Percentiles rank a stretch among this genome's conserved stretches.
These are phyloP conservation scores for Umimayanthus kanabou DNA, from an alignment of 92 coral and sea anemone species.

Conservation along the genomic window DNA sequence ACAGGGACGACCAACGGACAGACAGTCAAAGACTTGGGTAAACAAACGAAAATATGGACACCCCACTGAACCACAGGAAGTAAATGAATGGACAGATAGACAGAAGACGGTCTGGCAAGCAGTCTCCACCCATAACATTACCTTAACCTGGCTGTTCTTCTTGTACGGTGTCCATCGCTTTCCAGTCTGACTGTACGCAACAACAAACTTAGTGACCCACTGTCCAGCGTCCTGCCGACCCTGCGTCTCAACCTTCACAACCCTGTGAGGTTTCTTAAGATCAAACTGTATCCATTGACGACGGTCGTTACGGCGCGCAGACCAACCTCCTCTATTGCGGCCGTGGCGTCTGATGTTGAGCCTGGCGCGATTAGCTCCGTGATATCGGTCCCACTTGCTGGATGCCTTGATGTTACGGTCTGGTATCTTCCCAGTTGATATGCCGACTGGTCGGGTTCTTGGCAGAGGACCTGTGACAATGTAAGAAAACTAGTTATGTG, in stretches of 20 bases:
- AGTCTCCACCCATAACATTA: not conserved
- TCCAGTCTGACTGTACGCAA: slow-evolving; percentile 71
- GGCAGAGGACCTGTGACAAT: slow-evolving; percentile 50
- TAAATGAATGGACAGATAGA: not conserved
- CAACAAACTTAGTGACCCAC: slow-evolving; percentile 65
- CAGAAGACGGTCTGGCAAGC: not conserved
- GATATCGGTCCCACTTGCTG: slow-evolving; percentile 64
- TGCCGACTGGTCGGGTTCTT: slow-evolving; percentile 49
- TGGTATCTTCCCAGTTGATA: slow-evolving; percentile 66
- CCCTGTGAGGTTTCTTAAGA: slow-evolving; percentile 47
- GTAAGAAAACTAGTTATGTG: not conserved
- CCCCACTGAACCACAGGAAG: too few species aligned
- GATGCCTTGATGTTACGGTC: slow-evolving; percentile 72
- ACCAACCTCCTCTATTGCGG: slow-evolving; percentile 72
- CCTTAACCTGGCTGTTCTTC: slow-evolving; percentile 56
- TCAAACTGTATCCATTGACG: slow-evolving; percentile 78
- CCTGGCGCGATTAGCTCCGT: slow-evolving; percentile 73
- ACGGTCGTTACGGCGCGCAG: slow-evolving; percentile 63
- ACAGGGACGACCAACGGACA: too few species aligned
- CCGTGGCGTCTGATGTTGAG: slow-evolving; percentile 67
- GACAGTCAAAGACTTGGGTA: too few species aligned
- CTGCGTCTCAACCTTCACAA: slow-evolving; percentile 68
- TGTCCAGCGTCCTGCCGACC: slow-evolving; percentile 75
- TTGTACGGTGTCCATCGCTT: slow-evolving; percentile 70
- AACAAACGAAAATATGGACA: not conserved